Evolutionary conservation across 2,113 vertebrate species (phyloP).

Genomic region (Bettongia penicillata): DNA sequence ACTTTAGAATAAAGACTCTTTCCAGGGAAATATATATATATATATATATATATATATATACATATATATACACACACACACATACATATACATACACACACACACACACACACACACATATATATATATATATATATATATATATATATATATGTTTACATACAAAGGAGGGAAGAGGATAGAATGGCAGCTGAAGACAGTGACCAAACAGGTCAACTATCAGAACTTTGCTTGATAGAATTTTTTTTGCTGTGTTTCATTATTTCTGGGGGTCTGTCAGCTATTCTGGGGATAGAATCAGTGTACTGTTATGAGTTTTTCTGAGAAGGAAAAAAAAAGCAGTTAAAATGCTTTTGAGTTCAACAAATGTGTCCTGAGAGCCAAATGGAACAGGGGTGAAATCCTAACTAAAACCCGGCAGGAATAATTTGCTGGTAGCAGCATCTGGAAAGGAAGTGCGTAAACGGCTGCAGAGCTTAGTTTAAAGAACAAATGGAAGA

Average conservation of each 20-base stretch:
- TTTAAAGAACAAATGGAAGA: slow-evolving; percentile 72
- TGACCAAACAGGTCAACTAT: slow-evolving; percentile 45
- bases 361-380: slow-evolving; percentile 55
- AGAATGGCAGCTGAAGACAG: slow-evolving; percentile 11
- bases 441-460: slow-evolving; percentile 61
- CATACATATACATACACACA: no score
- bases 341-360: slow-evolving; percentile 72
- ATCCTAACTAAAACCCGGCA: slow-evolving; percentile 63
- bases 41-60: no score
- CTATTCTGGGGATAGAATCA: slow-evolving; percentile 53
- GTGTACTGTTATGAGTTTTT: slow-evolving; percentile 43
- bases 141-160: no score
- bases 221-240: slow-evolving; percentile 49
- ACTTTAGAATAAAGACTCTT: slow-evolving; percentile 24
- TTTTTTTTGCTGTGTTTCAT: not conserved
- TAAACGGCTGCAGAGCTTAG: slow-evolving; percentile 55
- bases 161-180: not conserved
- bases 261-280: slow-evolving; percentile 29
- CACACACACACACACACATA: no score
- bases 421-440: slow-evolving; percentile 71
- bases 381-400: slow-evolving; percentile 63
- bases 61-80: no score
- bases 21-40: not conserved
- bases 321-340: not conserved
- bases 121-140: no score